Evolutionary conservation across 2,888 invertebrate species (phyloP).

Genomic region (Rhyacophila evoluta): DNA sequence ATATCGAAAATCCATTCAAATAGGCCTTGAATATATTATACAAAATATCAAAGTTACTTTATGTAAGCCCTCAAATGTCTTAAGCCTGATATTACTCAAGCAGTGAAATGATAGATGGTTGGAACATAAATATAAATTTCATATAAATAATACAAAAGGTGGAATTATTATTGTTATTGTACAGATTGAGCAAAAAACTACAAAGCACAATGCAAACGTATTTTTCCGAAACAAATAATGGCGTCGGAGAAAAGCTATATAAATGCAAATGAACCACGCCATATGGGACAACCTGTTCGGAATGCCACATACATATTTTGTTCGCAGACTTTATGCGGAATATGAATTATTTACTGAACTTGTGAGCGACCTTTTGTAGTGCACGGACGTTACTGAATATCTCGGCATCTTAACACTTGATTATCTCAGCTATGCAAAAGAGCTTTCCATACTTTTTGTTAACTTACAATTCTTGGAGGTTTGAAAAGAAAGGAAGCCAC

Average conservation of each 20-base stretch:
- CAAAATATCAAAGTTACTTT: too few species aligned
- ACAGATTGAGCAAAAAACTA: neutral
- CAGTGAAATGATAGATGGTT: too few species aligned
- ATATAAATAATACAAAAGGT: too few species aligned
- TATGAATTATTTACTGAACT: constrained; percentile 24
- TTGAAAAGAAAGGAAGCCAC: neutral
- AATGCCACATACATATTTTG: constrained; percentile 19
- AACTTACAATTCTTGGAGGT: neutral
- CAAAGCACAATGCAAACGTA: neutral
- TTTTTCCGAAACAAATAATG: constrained; percentile 11
- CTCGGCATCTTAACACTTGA: constrained; percentile 3
- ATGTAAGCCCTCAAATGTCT: too few species aligned
- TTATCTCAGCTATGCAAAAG: neutral
- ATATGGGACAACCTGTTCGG: constrained; percentile 18
- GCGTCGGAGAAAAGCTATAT: constrained; percentile 10
- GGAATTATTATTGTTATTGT: neutral
- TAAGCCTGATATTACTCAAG: too few species aligned
- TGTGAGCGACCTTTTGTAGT: neutral
- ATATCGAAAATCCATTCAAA: too few species aligned
- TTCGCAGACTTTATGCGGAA: constrained; percentile 2
- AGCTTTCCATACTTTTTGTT: neutral
- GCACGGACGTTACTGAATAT: neutral
- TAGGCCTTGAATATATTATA: too few species aligned
- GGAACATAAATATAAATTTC: too few species aligned
- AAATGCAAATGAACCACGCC: constrained; percentile 14